Evolutionary conservation across 2,888 invertebrate species (phyloP).

Genomic region (Acrobasis consociella): DNA sequence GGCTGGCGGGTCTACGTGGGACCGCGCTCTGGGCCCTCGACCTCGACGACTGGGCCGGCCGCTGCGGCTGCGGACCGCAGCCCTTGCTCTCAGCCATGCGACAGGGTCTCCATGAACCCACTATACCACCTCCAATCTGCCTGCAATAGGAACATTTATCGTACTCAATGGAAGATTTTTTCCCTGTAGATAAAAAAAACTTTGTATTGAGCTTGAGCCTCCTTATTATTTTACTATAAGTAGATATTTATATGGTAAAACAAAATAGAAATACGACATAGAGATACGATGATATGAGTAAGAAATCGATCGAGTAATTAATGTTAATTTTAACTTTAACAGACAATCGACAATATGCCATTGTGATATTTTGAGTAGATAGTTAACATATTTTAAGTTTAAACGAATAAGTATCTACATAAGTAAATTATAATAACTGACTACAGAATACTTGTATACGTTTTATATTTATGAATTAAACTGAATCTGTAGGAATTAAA

Average conservation of each 20-base stretch:
- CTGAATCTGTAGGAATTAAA: not conserved
- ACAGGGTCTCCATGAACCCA: slow-evolving; percentile 62
- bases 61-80: slow-evolving; percentile 86
- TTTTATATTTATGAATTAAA: not conserved
- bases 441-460: no score
- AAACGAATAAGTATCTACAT: no score
- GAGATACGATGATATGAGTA: no score
- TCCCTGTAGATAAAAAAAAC: not conserved
- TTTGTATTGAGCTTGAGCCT: not conserved
- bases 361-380: slow-evolving; percentile 27
- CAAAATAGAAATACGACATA: not conserved
- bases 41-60: slow-evolving; percentile 88
- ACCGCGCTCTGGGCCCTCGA: slow-evolving; percentile 91
- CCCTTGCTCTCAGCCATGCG: slow-evolving; percentile 86
- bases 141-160: slow-evolving; percentile 24
- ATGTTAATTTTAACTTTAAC: not conserved
- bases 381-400: not conserved
- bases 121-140: slow-evolving; percentile 52
- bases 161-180: not conserved
- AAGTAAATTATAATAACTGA: no score
- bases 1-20: slow-evolving; percentile 84
- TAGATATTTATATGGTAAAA: not conserved
- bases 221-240: not conserved
- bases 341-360: slow-evolving; percentile 14
- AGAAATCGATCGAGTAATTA: not conserved